These are phyloP conservation scores for Megalonaias nervosa DNA, from an alignment of 1,140 invertebrate genomes.

Conservation along the genomic window DNA sequence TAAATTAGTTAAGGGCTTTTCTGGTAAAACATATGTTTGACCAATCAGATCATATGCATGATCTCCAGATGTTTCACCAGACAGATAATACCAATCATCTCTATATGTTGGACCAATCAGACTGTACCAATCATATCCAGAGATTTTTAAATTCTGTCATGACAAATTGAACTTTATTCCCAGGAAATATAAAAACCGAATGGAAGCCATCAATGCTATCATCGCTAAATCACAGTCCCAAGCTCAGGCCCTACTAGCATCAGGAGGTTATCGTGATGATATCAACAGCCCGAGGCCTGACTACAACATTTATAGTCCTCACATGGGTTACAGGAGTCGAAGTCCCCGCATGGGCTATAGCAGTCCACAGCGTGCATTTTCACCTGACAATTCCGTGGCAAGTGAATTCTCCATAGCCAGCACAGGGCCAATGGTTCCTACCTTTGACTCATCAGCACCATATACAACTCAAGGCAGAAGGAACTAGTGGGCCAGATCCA, in stretches of 20 bases:
- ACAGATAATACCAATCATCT: too few relatives aligned
- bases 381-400: slow-evolving; percentile 27
- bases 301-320: slow-evolving; percentile 8
- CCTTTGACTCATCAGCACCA: too few relatives aligned
- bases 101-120: background rate
- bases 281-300: background rate
- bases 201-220: slow-evolving; percentile 68
- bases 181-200: slow-evolving; percentile 60
- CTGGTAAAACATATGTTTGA: too few relatives aligned
- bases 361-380: slow-evolving; percentile 5
- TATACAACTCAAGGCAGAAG: too few relatives aligned
- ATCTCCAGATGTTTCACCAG: too few relatives aligned
- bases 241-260: slow-evolving; percentile 60
- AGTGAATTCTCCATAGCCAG: slow-evolving; percentile 30
- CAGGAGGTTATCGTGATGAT: slow-evolving; percentile 51
- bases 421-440: slow-evolving; percentile 14
- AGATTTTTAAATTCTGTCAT: background rate
- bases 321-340: background rate
- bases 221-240: slow-evolving; percentile 64
- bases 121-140: background rate
- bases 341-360: slow-evolving; percentile 15
- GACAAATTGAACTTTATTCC: slow-evolving; percentile 23
- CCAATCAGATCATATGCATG: too few relatives aligned
- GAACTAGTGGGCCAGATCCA: too few relatives aligned
- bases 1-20: too few relatives aligned